Evolutionary conservation across 2,113 vertebrate genomes (phyloP).

Genomic region (Triplophysa tibetana): DNA sequence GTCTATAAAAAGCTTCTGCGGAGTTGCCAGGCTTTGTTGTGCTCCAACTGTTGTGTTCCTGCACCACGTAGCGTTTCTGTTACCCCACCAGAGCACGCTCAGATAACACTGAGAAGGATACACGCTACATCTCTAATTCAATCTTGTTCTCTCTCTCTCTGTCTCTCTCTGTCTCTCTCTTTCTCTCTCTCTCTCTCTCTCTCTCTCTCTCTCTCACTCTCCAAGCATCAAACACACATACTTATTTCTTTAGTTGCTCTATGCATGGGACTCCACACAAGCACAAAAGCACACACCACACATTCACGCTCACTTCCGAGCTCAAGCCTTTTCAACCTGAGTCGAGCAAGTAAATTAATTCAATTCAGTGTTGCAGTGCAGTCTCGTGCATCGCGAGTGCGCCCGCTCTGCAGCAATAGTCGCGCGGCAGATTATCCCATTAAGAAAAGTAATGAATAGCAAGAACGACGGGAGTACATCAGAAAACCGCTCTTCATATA

Average conservation of each 20-base stretch:
- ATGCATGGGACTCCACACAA: slow-evolving; percentile 8
- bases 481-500: slow-evolving; percentile 18
- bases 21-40: slow-evolving; percentile 33
- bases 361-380: slow-evolving; percentile 50
- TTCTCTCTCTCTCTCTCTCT: slow-evolving; percentile 19
- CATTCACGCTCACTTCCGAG: neutral
- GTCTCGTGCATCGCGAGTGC: slow-evolving; percentile 38
- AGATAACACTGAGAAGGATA: slow-evolving; percentile 31
- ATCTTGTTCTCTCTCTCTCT: slow-evolving; percentile 23
- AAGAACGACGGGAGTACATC: slow-evolving; percentile 17
- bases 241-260: neutral
- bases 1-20: slow-evolving; percentile 44
- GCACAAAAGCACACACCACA: slow-evolving; percentile 11
- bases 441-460: slow-evolving; percentile 49
- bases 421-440: slow-evolving; percentile 44
- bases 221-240: neutral
- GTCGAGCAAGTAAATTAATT: slow-evolving; percentile 46
- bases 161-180: slow-evolving; percentile 5
- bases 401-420: slow-evolving; percentile 39
- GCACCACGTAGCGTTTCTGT: slow-evolving; percentile 26
- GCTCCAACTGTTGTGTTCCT: slow-evolving; percentile 46
- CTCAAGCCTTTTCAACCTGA: slow-evolving; percentile 33
- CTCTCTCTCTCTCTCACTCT: slow-evolving; percentile 9
- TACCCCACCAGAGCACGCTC: slow-evolving; percentile 34
- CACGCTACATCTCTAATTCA: slow-evolving; percentile 32